phyloP scores from a whole-genome alignment of 2,113 vertebrate genomes.

The Megaceryle torquata region DNA sequence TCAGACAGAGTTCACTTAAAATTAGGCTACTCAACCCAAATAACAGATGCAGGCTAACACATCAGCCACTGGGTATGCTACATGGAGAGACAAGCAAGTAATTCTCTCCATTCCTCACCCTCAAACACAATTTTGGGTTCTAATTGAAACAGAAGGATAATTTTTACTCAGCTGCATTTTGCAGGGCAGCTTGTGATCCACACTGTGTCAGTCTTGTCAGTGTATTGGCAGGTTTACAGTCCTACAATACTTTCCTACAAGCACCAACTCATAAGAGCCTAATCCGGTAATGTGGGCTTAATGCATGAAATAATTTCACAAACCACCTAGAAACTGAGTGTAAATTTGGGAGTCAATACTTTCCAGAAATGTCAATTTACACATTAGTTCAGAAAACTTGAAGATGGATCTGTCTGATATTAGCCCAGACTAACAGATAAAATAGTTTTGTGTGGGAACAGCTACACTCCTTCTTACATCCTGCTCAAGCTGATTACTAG shows the following conservation, averaged over 20 bases:
- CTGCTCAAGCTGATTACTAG: not conserved
- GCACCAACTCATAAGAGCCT: not conserved
- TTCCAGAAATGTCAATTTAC: conserved; percentile 15
- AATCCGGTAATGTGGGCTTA: conserved; percentile 3
- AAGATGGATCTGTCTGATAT: not conserved
- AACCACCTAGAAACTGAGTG: conserved; percentile 14
- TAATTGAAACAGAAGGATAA: conserved; percentile 8
- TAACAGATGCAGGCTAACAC: not conserved
- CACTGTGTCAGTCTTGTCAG: not conserved
- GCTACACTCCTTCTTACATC: not conserved
- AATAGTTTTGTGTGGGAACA: not conserved
- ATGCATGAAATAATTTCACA: not conserved
- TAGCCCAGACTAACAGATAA: not conserved
- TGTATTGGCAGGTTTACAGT: not conserved
- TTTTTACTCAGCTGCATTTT: conserved; percentile 22
- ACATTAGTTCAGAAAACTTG: not conserved
- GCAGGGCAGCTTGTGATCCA: conserved; percentile 13
- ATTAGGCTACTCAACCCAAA: not conserved
- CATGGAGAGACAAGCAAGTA: not conserved
- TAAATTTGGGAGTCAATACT: not conserved
- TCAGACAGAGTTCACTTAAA: not conserved
- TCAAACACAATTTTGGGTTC: not conserved
- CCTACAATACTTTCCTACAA: not conserved
- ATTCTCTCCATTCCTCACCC: not conserved
- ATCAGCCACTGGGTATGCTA: not conserved